phyloP scores from a whole-genome alignment of 2,797 vertebrate genomes.

The Diceros bicornis region DNA sequence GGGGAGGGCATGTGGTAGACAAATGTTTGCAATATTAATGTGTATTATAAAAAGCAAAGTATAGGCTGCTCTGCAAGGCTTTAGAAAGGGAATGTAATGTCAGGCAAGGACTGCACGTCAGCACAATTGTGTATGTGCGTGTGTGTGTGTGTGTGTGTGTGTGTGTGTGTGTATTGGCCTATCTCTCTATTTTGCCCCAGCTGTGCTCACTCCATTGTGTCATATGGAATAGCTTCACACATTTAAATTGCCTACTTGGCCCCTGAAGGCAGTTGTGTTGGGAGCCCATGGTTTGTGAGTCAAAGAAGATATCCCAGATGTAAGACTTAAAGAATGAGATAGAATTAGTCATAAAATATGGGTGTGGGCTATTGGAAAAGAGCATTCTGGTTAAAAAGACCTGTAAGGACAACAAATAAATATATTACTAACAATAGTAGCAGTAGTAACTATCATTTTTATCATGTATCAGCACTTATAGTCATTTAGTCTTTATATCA shows the following conservation, averaged over 20 bases:
- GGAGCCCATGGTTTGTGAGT: neutral
- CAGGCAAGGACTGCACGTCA: neutral
- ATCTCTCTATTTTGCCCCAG: neutral
- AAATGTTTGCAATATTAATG: slow-evolving; percentile 1
- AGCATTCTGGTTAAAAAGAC: neutral
- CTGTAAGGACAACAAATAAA: neutral
- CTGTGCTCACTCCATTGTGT: neutral
- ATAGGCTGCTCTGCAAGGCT: neutral
- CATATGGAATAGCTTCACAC: neutral
- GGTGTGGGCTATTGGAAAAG: neutral
- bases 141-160: no score
- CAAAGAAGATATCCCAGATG: neutral
- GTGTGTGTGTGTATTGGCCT: no score
- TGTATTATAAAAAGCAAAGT: neutral
- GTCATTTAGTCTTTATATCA: neutral
- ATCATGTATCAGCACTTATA: neutral
- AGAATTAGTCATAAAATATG: neutral
- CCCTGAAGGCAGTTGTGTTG: neutral
- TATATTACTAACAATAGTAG: neutral
- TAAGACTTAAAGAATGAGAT: neutral
- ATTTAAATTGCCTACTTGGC: neutral
- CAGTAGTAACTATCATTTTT: neutral
- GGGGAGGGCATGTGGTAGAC: neutral
- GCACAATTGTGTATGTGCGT: neutral
- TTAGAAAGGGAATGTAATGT: neutral